A percentile compares a stretch with the other conserved stretches of the same genome.
phyloP scores from a whole-genome alignment of 2,113 vertebrate species.

The Columba livia region DNA sequence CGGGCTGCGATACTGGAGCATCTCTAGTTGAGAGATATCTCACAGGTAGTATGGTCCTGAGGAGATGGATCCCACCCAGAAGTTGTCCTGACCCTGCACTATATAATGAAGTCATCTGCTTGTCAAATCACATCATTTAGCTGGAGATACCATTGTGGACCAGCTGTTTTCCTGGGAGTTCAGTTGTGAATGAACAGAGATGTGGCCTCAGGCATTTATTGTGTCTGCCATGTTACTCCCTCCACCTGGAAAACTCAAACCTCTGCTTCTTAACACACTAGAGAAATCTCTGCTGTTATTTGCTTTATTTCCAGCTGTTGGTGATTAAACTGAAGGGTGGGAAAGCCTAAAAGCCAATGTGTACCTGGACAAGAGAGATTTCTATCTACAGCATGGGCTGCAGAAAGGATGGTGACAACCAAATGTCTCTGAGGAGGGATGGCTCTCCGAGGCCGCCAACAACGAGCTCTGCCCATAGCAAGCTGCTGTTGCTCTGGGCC shows the following conservation, averaged over 20 bases:
- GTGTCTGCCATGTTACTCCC: not conserved
- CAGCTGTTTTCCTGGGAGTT: not conserved
- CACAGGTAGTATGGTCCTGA: not conserved
- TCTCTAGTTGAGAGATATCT: not conserved
- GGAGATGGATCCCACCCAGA: not conserved
- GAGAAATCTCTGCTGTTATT: not conserved
- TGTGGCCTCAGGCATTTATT: not conserved
- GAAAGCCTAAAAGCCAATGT: not conserved
- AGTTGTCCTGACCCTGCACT: not conserved
- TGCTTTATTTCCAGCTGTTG: not conserved
- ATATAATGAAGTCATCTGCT: not conserved
- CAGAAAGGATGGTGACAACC: not conserved
- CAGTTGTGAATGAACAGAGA: not conserved
- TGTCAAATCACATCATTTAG: not conserved
- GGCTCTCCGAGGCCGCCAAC: not conserved
- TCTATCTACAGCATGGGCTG: not conserved
- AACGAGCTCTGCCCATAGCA: not conserved
- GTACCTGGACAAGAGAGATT: not conserved
- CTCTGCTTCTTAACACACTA: not conserved
- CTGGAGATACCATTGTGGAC: not conserved
- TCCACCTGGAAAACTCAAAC: not conserved
- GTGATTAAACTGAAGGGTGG: not conserved
- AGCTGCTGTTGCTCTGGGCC: not conserved
- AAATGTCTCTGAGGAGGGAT: accelerated
- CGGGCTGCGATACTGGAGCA: not conserved